phyloP scores from a whole-genome alignment of 2,797 vertebrate genomes.

The Glossophaga mutica region DNA sequence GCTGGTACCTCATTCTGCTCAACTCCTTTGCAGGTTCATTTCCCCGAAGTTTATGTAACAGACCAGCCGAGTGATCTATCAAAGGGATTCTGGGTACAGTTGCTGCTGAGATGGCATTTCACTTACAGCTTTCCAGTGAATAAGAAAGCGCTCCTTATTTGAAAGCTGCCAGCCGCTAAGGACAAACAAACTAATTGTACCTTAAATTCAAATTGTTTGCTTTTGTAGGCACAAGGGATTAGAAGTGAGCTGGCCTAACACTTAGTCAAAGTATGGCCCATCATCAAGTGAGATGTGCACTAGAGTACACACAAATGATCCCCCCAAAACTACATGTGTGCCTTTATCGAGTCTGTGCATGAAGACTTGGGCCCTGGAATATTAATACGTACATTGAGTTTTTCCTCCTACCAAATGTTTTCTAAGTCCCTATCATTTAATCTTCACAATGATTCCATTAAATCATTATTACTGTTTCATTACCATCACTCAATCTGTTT shows the following conservation, averaged over 20 bases:
- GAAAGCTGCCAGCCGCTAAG: constrained; percentile 50
- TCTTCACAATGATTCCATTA: not conserved
- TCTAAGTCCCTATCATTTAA: not conserved
- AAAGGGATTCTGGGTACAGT: not conserved
- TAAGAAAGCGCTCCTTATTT: constrained; percentile 64
- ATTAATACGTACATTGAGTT: not conserved
- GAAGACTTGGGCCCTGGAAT: not conserved
- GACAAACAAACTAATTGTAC: constrained; percentile 57
- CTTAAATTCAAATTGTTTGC: constrained; percentile 51
- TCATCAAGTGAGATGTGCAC: not conserved
- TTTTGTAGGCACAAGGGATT: not conserved
- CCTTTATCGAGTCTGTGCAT: not conserved
- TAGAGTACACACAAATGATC: not conserved
- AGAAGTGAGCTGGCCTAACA: not conserved
- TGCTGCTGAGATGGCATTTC: constrained; percentile 64
- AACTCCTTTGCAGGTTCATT: constrained; percentile 73
- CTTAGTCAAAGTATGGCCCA: not conserved
- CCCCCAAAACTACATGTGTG: not conserved
- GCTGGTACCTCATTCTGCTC: constrained; percentile 49
- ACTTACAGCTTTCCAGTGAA: constrained; percentile 63
- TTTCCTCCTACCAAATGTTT: not conserved
- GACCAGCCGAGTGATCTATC: constrained; percentile 49
- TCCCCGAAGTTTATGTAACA: constrained; percentile 75
- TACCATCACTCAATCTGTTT: not conserved
- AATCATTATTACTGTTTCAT: not conserved